A percentile compares a stretch with the other conserved stretches of the same genome.
phyloP scores from a whole-genome alignment of 2,888 invertebrate genomes.

The Pyrrhopygopsis socrates region DNA sequence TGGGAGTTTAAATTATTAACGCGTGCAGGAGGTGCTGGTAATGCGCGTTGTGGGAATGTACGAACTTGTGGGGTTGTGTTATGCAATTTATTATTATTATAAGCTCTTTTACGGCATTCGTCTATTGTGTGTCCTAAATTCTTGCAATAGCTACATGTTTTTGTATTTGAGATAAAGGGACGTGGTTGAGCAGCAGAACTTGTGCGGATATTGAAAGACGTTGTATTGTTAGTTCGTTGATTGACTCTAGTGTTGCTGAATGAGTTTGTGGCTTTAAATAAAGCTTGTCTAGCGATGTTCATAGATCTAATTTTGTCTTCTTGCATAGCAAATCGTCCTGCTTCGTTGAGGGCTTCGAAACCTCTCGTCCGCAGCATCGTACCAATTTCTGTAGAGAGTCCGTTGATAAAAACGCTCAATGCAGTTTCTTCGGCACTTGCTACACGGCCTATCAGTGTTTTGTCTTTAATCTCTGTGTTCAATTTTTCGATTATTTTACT shows the following conservation, averaged over 20 bases:
- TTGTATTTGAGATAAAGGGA: constrained; percentile 1
- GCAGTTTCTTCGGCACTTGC: constrained; percentile 81
- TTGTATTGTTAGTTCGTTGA: not conserved
- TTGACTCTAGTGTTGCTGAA: not conserved
- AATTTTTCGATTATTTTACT: constrained; percentile 84
- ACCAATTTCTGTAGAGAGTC: constrained; percentile 79
- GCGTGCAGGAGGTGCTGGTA: constrained; percentile 15
- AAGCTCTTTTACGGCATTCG: constrained; percentile 58
- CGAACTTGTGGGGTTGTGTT: not conserved
- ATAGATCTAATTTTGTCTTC: constrained; percentile 66
- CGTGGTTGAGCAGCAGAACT: not conserved
- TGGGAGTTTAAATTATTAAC: constrained; percentile 68
- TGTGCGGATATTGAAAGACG: not conserved
- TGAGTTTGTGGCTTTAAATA: constrained; percentile 17
- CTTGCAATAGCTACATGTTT: constrained; percentile 58
- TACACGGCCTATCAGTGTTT: constrained; percentile 64
- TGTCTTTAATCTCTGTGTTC: constrained; percentile 69
- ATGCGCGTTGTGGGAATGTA: constrained; percentile 1
- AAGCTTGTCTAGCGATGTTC: constrained; percentile 55
- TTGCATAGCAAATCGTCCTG: constrained; percentile 66
- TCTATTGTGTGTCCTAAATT: constrained; percentile 51
- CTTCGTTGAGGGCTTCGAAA: constrained; percentile 59
- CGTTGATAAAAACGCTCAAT: constrained; percentile 84
- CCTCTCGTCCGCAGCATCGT: constrained; percentile 80
- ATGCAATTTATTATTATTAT: constrained; percentile 39